phyloP scores from a whole-genome alignment of 2,797 vertebrate species.

The Schizopygopsis malacanthus region DNA sequence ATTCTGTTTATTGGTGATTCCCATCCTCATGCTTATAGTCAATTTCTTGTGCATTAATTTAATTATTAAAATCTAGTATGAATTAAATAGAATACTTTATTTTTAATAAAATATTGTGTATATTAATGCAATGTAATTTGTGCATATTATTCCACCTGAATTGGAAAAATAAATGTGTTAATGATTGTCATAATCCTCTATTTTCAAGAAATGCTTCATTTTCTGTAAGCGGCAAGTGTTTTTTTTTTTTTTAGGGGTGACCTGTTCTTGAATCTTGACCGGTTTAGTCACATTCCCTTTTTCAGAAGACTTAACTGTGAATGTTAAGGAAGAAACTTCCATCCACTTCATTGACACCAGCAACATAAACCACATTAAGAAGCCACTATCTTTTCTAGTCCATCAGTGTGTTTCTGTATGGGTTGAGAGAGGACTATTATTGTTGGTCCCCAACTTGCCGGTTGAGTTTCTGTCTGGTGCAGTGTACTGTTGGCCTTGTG shows the following conservation, averaged over 20 bases:
- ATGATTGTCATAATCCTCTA: background rate
- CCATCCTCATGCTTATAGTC: background rate
- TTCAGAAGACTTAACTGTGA: background rate
- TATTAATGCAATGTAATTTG: background rate
- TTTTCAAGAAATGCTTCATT: background rate
- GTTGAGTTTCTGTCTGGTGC: conserved; percentile 5
- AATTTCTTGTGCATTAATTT: background rate
- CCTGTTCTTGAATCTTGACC: background rate
- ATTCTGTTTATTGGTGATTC: background rate
- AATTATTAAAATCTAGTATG: background rate
- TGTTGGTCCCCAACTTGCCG: background rate
- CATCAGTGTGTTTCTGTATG: background rate
- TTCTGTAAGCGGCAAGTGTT: background rate
- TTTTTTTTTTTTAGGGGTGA: background rate
- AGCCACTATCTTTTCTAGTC: background rate
- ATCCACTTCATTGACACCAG: background rate
- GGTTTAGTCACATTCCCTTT: background rate
- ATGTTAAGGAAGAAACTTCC: background rate
- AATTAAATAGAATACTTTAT: background rate
- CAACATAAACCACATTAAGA: background rate
- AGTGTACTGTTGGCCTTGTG: conserved; percentile 2
- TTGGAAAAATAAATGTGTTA: background rate
- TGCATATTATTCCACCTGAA: background rate
- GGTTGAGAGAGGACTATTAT: background rate
- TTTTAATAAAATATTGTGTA: background rate